Percentiles rank a stretch among this genome's conserved stretches.
Conservation (phyloP, 2,797 vertebrate species). For the Antrozous pallidus region DNA sequence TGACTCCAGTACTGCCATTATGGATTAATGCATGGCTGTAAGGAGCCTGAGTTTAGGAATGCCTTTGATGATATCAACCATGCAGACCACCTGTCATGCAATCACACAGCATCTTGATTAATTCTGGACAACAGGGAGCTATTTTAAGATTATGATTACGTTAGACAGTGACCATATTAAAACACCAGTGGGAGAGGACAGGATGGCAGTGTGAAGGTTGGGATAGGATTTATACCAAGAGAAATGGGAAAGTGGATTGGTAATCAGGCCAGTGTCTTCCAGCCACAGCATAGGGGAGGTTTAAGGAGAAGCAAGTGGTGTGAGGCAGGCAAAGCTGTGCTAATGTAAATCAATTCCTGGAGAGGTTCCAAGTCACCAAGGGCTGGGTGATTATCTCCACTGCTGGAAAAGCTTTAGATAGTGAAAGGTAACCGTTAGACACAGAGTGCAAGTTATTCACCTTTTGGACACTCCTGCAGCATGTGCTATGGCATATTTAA, state of each 20-base stretch:
- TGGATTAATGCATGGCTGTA: background rate
- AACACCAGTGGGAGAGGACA: background rate
- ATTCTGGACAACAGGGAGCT: background rate
- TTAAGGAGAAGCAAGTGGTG: background rate
- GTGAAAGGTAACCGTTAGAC: constrained; percentile 58
- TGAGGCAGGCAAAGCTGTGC: constrained; percentile 48
- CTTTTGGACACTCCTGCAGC: constrained; percentile 46
- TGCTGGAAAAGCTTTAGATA: constrained; percentile 54
- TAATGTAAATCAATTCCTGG: constrained; percentile 65
- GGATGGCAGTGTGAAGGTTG: background rate
- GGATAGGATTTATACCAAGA: constrained; percentile 21
- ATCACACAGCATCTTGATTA: constrained; percentile 12
- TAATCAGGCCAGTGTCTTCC: constrained; percentile 19
- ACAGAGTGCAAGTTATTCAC: constrained; percentile 26
- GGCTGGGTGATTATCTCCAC: constrained; percentile 33
- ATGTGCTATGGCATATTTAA: constrained; percentile 38
- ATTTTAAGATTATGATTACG: background rate
- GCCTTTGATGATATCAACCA: background rate
- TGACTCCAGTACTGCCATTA: background rate
- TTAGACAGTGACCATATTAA: background rate
- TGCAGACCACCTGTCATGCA: background rate
- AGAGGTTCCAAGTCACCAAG: constrained; percentile 67
- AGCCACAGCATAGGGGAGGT: background rate
- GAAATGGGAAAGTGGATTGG: background rate
- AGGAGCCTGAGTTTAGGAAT: background rate